Evolutionary conservation across 2,113 vertebrate species (phyloP), one percentile per base, ranked within the genome.

Genomic region (Nothobranchius kuhntae): DNA sequence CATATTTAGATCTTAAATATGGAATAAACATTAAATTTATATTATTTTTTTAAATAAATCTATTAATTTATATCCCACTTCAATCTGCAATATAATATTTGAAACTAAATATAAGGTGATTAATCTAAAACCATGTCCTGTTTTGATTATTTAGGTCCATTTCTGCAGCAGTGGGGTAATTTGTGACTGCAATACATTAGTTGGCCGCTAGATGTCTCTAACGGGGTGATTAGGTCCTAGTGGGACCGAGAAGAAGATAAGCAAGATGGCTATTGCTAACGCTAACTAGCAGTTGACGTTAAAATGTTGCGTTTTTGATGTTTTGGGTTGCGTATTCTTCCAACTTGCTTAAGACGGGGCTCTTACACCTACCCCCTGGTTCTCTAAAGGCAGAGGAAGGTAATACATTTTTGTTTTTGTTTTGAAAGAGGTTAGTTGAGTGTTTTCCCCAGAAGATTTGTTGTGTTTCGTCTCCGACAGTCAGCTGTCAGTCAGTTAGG

Each of bases 401-500:
- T 2, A 11, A 13, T 0, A 47, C 3, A 0, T 24, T 0, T 10
- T 26, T 0, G 11, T 11, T 35, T 40, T 62, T 11, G 73, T 17
- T 0, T 4, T 55, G 13, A 42, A 1, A 7, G 59, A 0, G 15
- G 0, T 30, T 58, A 8, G 13, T 21, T 3, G 8, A 40, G 70
- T 9, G 24, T 51, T 50, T 17, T 51, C 15, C 46, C 14, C 13
- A 17, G 14, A 1, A 53, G 17, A 15, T 35, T 53, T 38, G 48
- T 63, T 58, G 40, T 79, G 58, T 75, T 24, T 38, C 53, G 73
- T 3, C 0, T 45, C 21, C n/a, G 61, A 52, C 12, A 38, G 68
- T 61, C 80, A 78, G 66, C 81, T 74, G 78, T 45, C 59, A 65
- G 51, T 77, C 76, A 74, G 21, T 13, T 30, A 79, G 83, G 75